Evolutionary conservation across 2,797 vertebrate species (phyloP).

Genomic region (Halcyon chelicuti): DNA sequence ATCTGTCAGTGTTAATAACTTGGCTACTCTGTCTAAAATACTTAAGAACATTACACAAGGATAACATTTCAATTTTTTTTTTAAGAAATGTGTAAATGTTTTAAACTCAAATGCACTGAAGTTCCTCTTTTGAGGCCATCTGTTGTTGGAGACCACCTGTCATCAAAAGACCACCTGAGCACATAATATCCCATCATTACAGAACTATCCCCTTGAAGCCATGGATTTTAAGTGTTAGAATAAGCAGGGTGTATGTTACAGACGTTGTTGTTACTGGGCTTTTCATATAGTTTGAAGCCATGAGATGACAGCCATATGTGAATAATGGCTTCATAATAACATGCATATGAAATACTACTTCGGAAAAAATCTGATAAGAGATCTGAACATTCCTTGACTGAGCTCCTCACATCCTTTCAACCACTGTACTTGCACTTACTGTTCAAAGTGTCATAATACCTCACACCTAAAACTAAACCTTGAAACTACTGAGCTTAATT

Average conservation of each 20-base stretch:
- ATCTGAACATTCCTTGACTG: background rate
- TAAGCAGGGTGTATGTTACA: background rate
- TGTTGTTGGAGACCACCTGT: constrained; percentile 56
- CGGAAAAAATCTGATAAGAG: background rate
- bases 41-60: constrained; percentile 57
- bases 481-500: background rate
- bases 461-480: background rate
- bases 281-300: background rate
- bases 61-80: constrained; percentile 20
- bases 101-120: background rate
- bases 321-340: background rate
- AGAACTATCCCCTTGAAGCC: background rate
- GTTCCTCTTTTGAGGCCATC: constrained; percentile 43
- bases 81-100: constrained; percentile 39
- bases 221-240: background rate
- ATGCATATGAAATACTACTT: background rate
- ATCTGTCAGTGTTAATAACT: constrained; percentile 69
- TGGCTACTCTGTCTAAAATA: constrained; percentile 56
- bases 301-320: constrained; percentile 1
- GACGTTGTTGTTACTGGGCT: background rate
- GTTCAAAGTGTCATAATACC: background rate
- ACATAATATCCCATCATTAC: background rate
- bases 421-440: background rate
- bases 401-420: background rate
- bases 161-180: constrained; percentile 55